Percentiles rank a stretch among this genome's conserved stretches.
Conservation (phyloP, 92 coral and sea anemone species). For the Epizoanthus fatuus region DNA sequence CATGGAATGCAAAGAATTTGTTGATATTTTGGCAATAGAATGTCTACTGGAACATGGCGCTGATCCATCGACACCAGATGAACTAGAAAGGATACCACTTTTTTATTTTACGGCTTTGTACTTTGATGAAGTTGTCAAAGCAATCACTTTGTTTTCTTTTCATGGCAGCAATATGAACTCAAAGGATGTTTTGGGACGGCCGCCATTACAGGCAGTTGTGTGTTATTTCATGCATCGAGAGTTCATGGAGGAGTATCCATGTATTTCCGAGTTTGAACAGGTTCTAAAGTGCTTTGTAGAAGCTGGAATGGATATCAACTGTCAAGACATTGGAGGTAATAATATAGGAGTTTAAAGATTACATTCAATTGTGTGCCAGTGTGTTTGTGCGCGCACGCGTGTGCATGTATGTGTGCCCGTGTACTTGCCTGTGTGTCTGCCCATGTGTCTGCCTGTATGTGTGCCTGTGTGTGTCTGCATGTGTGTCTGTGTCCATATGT, state of each 20-base stretch:
- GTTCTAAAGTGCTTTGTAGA: constrained; percentile 1
- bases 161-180: not conserved
- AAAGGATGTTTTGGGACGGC: constrained; percentile 22
- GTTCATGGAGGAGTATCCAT: not conserved
- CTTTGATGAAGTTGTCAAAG: not conserved
- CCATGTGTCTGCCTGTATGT: not conserved
- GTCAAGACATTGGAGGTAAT: constrained; percentile 30
- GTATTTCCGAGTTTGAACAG: constrained; percentile 8
- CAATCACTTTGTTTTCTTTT: constrained; percentile 10
- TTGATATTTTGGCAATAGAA: not conserved
- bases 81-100: constrained; percentile 28
- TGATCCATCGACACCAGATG: constrained; percentile 22
- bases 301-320: constrained; percentile 35
- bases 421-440: not conserved
- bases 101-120: constrained; percentile 14
- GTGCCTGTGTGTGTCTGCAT: no score
- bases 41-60: constrained; percentile 33
- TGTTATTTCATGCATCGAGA: constrained; percentile 23
- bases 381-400: not conserved
- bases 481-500: no score
- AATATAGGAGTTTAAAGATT: no score
- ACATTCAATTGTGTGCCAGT: not conserved
- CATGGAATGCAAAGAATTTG: not conserved
- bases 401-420: not conserved
- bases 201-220: constrained; percentile 25